Conservation (phyloP, 2,797 vertebrate genomes). For the Dryobates pubescens region DNA sequence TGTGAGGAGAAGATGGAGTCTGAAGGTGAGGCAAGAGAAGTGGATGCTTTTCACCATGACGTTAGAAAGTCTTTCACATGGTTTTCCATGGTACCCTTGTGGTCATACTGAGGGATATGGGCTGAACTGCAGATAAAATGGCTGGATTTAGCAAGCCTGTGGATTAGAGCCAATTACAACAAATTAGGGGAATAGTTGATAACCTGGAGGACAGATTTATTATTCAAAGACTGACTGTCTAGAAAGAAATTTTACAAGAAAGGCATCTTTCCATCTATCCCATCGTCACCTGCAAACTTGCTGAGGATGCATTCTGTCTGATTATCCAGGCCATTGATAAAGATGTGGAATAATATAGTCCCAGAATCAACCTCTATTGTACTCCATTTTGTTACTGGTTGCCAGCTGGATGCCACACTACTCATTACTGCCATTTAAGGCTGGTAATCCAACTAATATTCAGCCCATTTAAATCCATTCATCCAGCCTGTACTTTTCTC, state of each 20-base stretch:
- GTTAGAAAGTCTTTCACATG: background rate
- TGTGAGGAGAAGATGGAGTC: background rate
- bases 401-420: slow-evolving; percentile 50
- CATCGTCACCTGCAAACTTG: slow-evolving; percentile 35
- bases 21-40: background rate
- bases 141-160: background rate
- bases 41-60: background rate
- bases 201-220: background rate
- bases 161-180: background rate
- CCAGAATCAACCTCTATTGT: slow-evolving; percentile 36
- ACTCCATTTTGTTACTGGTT: background rate
- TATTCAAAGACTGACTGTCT: background rate
- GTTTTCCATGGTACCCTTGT: background rate
- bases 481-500: slow-evolving; percentile 37
- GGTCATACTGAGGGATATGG: rapidly evolving
- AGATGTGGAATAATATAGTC: background rate
- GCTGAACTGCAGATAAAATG: background rate
- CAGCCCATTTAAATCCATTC: slow-evolving; percentile 41
- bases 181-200: background rate
- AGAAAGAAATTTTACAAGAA: background rate
- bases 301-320: slow-evolving; percentile 29
- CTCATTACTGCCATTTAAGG: slow-evolving; percentile 52
- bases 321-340: slow-evolving; percentile 21
- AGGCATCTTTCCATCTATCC: background rate
- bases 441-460: slow-evolving; percentile 57